These are phyloP conservation scores for Furcifer pardalis DNA, from an alignment of 2,797 vertebrate species.

Conservation along the genomic window DNA sequence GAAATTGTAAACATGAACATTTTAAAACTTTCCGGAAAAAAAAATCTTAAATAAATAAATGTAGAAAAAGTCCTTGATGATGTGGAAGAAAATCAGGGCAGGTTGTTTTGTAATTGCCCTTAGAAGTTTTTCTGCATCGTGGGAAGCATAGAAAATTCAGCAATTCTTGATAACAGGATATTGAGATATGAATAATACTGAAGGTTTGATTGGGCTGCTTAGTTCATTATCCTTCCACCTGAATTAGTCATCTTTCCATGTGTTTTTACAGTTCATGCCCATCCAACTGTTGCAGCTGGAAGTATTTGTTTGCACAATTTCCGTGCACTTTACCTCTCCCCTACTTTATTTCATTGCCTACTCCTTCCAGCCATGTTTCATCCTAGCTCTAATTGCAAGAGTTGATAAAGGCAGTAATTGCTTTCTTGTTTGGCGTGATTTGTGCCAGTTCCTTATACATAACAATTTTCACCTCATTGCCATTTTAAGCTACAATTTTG, in stretches of 20 bases:
- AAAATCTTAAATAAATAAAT: background rate
- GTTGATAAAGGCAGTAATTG: background rate
- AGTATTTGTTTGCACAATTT: background rate
- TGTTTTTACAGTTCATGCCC: background rate
- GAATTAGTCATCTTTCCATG: background rate
- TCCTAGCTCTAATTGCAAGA: background rate
- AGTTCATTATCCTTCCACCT: conserved; percentile 3
- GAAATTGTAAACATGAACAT: too few species aligned
- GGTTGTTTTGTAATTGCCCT: background rate
- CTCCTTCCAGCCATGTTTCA: background rate
- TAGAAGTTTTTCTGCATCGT: background rate
- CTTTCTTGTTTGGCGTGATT: background rate
- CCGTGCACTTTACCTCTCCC: conserved; percentile 1
- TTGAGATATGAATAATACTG: background rate
- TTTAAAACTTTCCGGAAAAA: background rate
- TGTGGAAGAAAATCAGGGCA: background rate
- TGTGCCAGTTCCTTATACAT: background rate
- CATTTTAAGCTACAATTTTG: background rate
- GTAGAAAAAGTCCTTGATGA: background rate
- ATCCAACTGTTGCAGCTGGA: background rate
- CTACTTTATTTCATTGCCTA: background rate
- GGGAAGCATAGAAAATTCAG: background rate
- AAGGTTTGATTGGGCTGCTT: background rate
- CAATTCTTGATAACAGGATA: background rate
- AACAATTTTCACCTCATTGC: background rate